Conservation (phyloP, 2,113 vertebrate species). For the Atherinomorus stipes region DNA sequence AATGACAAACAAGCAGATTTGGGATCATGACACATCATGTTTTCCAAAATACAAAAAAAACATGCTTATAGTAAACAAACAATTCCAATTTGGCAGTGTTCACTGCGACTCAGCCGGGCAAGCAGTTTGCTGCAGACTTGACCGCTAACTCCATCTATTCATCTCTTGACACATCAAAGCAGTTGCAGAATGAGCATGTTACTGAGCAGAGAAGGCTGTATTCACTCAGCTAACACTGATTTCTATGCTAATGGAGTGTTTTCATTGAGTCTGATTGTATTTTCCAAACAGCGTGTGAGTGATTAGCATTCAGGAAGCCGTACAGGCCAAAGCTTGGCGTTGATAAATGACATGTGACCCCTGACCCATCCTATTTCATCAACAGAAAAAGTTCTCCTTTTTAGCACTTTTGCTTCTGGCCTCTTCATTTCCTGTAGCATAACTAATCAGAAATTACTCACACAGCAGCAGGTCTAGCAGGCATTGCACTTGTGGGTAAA, state of each 20-base stretch:
- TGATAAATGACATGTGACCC: constrained; percentile 70
- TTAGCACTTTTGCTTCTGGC: constrained; percentile 37
- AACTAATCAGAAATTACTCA: constrained; percentile 29
- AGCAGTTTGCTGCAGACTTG: constrained; percentile 6
- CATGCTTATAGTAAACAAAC: not conserved
- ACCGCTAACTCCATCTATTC: not conserved
- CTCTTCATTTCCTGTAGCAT: constrained; percentile 47
- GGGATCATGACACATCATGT: constrained; percentile 16
- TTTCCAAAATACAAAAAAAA: constrained; percentile 13
- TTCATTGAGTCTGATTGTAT: constrained; percentile 70
- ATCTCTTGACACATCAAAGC: constrained; percentile 16
- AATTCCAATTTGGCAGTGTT: not conserved
- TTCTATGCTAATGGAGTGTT: constrained; percentile 68
- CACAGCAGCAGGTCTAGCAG: constrained; percentile 5
- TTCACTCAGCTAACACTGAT: constrained; percentile 11
- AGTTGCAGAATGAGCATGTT: not conserved
- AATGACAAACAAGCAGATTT: constrained; percentile 20
- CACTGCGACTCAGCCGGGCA: not conserved
- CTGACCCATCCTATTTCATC: constrained; percentile 47
- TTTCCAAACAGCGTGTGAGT: constrained; percentile 30
- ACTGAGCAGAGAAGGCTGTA: not conserved
- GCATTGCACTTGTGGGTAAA: not conserved
- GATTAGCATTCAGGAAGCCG: constrained; percentile 63
- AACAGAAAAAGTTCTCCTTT: constrained; percentile 42
- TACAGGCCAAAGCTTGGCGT: constrained; percentile 47